Conservation (phyloP, 2,113 vertebrate genomes). For the Charina bottae region DNA sequence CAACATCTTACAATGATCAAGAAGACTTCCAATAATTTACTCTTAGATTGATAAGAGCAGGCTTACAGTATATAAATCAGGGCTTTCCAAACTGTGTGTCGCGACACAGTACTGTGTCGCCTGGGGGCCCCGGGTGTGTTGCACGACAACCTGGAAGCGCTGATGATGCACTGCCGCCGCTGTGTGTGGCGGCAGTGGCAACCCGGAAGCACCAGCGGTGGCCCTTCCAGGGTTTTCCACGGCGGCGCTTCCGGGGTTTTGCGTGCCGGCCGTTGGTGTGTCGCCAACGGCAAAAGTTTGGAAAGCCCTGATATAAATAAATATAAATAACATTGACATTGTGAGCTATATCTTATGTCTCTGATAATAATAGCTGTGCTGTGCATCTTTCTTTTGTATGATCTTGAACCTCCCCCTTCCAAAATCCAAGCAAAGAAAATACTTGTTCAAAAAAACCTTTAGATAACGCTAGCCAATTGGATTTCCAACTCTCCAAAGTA, state of each 20-base stretch:
- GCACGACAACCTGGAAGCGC: no score
- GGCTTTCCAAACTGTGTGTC: no score
- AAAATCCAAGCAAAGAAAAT: neutral
- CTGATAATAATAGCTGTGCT: neutral
- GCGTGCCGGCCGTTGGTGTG: no score
- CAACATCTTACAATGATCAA: neutral
- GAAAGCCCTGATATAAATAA: neutral
- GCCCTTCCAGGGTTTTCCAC: no score
- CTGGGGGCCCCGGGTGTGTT: no score
- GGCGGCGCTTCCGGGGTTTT: no score
- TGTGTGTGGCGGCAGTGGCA: no score
- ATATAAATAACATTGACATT: neutral
- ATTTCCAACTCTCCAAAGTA: neutral
- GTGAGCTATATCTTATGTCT: neutral
- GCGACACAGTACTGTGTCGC: no score
- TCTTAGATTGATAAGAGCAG: neutral
- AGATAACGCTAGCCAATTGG: neutral
- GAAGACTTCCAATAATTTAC: neutral
- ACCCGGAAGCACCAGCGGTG: no score
- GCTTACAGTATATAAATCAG: neutral
- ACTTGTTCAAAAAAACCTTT: neutral
- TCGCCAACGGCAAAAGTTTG: no score
- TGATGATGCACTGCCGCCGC: no score
- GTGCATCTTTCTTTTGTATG: neutral
- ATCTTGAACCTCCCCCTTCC: neutral